Evolutionary conservation across 2,888 invertebrate genomes (phyloP).

Genomic region (Torymus aiolomorphi): DNA sequence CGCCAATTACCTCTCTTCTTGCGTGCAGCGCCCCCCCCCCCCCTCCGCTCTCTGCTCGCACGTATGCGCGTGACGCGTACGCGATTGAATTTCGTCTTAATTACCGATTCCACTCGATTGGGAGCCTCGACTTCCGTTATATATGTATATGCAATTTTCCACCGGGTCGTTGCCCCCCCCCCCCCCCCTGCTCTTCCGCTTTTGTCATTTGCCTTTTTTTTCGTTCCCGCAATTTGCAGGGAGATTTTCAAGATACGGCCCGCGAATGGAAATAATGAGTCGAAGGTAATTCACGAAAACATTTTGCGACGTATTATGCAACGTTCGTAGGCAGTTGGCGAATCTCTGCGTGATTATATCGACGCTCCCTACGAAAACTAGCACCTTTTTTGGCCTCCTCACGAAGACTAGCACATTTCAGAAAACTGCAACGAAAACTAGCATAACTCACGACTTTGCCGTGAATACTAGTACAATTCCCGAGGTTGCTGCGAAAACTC

Average conservation of each 20-base stretch:
- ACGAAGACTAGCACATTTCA: too few species aligned
- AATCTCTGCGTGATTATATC: too few species aligned
- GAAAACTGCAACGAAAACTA: too few species aligned
- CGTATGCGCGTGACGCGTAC: neutral
- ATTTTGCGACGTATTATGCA: too few species aligned
- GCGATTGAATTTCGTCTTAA: constrained; percentile 36
- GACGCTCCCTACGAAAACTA: too few species aligned
- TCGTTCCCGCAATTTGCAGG: neutral
- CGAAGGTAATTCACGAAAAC: neutral
- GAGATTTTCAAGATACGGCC: neutral
- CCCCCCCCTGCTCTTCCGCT: neutral
- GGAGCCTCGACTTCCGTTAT: constrained; percentile 11
- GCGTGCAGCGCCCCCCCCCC: neutral
- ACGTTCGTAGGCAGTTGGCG: neutral
- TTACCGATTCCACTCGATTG: constrained; percentile 19
- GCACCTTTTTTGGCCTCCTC: too few species aligned
- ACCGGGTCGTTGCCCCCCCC: too few species aligned
- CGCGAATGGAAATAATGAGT: neutral
- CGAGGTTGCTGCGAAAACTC: too few species aligned
- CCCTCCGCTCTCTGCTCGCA: neutral
- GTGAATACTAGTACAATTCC: too few species aligned
- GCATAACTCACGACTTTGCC: too few species aligned
- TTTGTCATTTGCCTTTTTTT: constrained; percentile 1
- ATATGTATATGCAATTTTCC: too few species aligned
- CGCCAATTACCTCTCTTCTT: constrained; percentile 9